phyloP scores from a whole-genome alignment of 2,113 vertebrate species.

The Saimiri boliviensis region DNA sequence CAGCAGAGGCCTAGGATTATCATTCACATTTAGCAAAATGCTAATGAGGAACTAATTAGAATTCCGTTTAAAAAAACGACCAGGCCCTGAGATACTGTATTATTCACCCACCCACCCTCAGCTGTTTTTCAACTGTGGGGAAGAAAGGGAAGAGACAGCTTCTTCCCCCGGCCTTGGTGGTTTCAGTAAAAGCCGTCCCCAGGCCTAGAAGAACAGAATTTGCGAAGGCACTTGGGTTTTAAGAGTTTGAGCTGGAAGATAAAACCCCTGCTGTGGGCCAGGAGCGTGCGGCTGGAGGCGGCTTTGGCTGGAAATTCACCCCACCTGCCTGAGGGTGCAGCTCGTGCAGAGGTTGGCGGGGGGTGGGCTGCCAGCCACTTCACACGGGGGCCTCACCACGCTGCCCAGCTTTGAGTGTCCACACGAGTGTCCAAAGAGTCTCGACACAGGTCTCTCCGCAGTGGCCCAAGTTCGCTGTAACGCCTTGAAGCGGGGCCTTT shows the following conservation, averaged over 20 bases:
- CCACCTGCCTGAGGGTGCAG: not conserved
- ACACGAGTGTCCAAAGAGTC: not conserved
- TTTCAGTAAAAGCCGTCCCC: not conserved
- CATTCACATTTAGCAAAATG: constrained; percentile 30
- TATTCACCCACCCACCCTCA: not conserved
- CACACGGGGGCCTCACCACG: not conserved
- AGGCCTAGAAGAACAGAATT: not conserved
- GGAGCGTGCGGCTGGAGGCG: rapidly evolving
- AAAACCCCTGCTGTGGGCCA: not conserved
- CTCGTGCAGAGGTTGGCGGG: rapidly evolving
- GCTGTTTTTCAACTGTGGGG: not conserved
- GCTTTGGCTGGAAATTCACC: not conserved
- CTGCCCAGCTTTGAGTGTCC: not conserved
- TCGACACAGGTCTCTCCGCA: not conserved
- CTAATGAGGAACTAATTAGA: not conserved
- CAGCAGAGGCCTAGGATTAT: not conserved
- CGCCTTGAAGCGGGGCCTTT: not conserved
- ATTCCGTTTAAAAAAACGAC: not conserved
- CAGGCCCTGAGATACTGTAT: constrained; percentile 53
- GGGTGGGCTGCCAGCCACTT: rapidly evolving
- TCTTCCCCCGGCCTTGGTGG: not conserved
- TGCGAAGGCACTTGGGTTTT: constrained; percentile 1
- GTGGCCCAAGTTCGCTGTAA: not conserved
- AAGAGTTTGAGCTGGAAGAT: not conserved
- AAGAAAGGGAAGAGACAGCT: not conserved